Evolutionary conservation across 1,140 invertebrate species (phyloP).

Genomic region (Drosophila aff.): DNA sequence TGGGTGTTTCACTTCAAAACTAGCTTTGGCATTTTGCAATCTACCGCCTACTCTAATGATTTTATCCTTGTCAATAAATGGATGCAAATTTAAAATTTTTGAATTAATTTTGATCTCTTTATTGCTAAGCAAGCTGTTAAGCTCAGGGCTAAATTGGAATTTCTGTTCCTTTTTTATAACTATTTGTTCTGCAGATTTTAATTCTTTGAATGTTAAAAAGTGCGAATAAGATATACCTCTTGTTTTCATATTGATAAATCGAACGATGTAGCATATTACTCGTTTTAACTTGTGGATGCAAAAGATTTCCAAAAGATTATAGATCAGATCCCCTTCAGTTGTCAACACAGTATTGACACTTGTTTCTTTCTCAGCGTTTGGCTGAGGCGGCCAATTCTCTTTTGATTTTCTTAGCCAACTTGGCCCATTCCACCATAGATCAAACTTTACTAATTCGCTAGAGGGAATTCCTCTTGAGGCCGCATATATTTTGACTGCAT

Average conservation of each 20-base stretch:
- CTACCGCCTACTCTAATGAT: too few relatives aligned
- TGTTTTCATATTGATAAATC: too few relatives aligned
- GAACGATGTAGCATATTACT: too few relatives aligned
- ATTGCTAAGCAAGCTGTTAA: too few relatives aligned
- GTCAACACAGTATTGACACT: not conserved
- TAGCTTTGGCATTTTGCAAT: too few relatives aligned
- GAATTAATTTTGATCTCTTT: not conserved
- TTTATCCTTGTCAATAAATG: too few relatives aligned
- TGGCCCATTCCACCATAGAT: not conserved
- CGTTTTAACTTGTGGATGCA: not conserved
- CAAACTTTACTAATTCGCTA: not conserved
- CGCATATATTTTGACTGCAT: not conserved
- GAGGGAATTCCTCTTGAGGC: not conserved
- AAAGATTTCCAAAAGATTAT: not conserved
- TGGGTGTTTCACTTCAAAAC: too few relatives aligned
- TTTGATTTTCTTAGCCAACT: not conserved
- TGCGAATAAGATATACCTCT: too few relatives aligned
- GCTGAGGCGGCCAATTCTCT: not conserved
- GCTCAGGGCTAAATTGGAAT: not conserved
- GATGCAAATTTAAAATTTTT: too few relatives aligned
- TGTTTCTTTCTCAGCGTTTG: not conserved
- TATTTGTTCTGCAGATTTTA: not conserved
- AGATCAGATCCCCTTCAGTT: not conserved
- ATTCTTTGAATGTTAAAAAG: not conserved
- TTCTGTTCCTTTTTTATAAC: not conserved